Base-by-base conservation (phyloP, 2,113 vertebrate genomes). In the Amblyopsis rosae region DNA sequence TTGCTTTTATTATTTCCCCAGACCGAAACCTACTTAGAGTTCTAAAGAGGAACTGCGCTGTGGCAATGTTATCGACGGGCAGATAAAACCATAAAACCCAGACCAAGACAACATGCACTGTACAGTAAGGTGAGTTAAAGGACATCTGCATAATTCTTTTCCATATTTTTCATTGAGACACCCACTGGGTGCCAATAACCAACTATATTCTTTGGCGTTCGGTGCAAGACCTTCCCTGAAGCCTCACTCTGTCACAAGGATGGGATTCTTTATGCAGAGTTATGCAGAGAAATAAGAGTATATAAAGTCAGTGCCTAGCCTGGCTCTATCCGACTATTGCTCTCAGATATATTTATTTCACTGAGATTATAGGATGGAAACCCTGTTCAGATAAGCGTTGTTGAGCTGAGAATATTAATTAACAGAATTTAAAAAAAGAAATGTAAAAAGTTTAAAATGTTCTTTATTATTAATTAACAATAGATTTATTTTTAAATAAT, bases 141-240 rank as follows among this genome's bases (percentile, higher is more conserved):
- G 41, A 69, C 61, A 72, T 66, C 45, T 62, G 59, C 65, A 10
- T 47, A 54, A 15, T 7, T 13, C n/a, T 57, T 67, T 54, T 66
- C 26, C 59, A 9, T 50, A 55, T 19, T 54, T 32, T 62, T 53
- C 5, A 78, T 33, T 59, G 66, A 67, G 17, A 65, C 51, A 67
- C 41, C 55, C 70, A 60, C 26, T 45, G 12, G 55, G 69, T 67
- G 60, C 63, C 46, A 56, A 55, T 8, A 65, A 32, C 17, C 65
- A 66, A 48, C 55, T 72, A 69, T 51, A 60, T 41, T 26, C 35
- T 26, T 48, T 48, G 13, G 45, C 64, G 59, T 60, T 55, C 33
- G 15, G 33, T n/a, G 2, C 13, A 19, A 17, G 19, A 41, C 33
- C 65, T 47, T 15, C 12, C 66, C 59, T 59, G 57, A 51, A 46